Evolutionary conservation across 2,113 vertebrate species (phyloP).

Genomic region (Scomber japonicus): DNA sequence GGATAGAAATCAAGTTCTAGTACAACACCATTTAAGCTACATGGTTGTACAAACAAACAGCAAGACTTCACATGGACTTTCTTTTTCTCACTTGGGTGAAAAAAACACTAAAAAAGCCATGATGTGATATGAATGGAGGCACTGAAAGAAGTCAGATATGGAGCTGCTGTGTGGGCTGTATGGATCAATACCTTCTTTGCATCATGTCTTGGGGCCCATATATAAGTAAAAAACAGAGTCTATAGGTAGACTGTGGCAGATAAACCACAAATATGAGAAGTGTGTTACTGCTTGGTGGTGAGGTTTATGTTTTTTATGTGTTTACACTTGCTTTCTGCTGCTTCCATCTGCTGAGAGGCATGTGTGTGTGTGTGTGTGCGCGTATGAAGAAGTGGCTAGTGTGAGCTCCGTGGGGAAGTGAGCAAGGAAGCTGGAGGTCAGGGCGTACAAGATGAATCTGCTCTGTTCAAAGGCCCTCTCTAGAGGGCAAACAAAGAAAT

Average conservation of each 20-base stretch:
- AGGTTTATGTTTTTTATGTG: constrained; percentile 44
- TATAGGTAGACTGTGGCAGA: background rate
- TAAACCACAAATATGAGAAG: constrained; percentile 29
- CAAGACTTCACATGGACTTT: background rate
- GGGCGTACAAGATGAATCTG: constrained; percentile 72
- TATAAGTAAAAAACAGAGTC: constrained; percentile 7
- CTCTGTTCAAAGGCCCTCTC: constrained; percentile 66
- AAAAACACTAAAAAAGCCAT: background rate
- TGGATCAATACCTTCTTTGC: constrained; percentile 51
- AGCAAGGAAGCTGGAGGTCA: constrained; percentile 70
- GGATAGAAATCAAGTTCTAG: too few relatives aligned
- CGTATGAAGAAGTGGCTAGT: constrained; percentile 29
- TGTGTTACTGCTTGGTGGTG: constrained; percentile 5
- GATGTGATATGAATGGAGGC: constrained; percentile 11
- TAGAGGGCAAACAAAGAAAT: constrained; percentile 71
- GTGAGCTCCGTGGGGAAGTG: constrained; percentile 60
- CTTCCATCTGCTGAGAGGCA: constrained; percentile 13
- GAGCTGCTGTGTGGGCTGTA: constrained; percentile 27
- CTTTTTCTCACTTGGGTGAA: background rate
- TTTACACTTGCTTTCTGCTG: constrained; percentile 33
- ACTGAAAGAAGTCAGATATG: constrained; percentile 33
- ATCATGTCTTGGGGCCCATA: constrained; percentile 12
- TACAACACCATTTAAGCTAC: too few relatives aligned
- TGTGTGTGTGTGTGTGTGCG: constrained; percentile 31
- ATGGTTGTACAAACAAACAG: too few relatives aligned